Conservation (phyloP, 2,797 vertebrate species). For the Oreonectes daqikongensis region DNA sequence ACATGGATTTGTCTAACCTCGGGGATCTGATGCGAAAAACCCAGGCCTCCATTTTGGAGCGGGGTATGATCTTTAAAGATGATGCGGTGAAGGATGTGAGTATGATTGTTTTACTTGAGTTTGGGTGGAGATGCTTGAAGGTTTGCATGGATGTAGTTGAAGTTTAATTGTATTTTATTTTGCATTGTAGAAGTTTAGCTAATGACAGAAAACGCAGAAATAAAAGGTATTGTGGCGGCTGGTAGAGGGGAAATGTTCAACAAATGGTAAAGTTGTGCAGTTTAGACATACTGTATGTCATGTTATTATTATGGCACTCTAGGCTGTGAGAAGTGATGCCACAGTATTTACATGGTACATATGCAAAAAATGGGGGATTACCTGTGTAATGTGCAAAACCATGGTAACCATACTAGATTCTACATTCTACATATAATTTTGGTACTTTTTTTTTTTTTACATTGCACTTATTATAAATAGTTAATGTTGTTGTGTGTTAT, state of each 20-base stretch:
- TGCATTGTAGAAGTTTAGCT: no score
- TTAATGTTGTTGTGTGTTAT: neutral
- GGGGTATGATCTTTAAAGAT: constrained; percentile 57
- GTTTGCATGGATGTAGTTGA: no score
- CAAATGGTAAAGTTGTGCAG: no score
- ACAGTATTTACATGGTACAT: neutral
- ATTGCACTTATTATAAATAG: neutral
- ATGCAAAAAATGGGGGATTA: neutral
- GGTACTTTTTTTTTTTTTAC: neutral
- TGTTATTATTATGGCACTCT: neutral
- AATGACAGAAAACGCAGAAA: no score
- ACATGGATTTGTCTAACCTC: constrained; percentile 72
- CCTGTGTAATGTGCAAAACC: neutral
- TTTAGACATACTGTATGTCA: no score
- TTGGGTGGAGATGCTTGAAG: constrained; percentile 33
- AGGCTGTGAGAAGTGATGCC: neutral
- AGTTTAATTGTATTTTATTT: no score
- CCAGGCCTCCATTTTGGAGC: constrained; percentile 66
- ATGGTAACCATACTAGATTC: neutral
- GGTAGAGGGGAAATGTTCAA: no score
- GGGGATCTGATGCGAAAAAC: constrained; percentile 70
- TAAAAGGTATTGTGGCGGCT: no score
- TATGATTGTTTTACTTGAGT: constrained; percentile 50
- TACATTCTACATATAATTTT: neutral
- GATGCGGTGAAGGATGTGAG: constrained; percentile 68